Evolutionary conservation across 2,113 vertebrate genomes (phyloP).

Genomic region (Synchiropus splendidus): DNA sequence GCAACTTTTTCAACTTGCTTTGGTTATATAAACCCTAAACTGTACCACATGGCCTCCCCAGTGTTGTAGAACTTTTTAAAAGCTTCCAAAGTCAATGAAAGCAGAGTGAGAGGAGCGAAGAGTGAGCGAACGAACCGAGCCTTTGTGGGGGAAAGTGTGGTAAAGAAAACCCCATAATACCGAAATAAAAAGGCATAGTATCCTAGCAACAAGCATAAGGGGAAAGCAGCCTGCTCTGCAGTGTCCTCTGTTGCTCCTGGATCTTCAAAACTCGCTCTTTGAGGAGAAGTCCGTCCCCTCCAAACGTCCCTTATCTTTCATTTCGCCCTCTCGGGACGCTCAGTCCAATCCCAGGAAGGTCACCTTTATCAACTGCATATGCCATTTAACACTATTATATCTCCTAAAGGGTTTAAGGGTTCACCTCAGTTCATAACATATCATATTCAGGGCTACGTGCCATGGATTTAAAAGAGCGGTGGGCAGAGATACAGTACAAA

Average conservation of each 20-base stretch:
- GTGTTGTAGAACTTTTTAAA: neutral
- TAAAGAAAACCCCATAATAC: slow-evolving; percentile 39
- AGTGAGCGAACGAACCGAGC: slow-evolving; percentile 3
- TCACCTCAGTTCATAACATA: slow-evolving; percentile 27
- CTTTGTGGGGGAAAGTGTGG: slow-evolving; percentile 12
- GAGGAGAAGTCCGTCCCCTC: neutral
- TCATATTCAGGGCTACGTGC: slow-evolving; percentile 43
- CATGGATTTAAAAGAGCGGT: slow-evolving; percentile 40
- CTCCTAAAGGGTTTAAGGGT: slow-evolving; percentile 29
- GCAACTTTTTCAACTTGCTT: slow-evolving; percentile 15
- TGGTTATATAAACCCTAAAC: slow-evolving; percentile 12
- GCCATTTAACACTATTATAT: slow-evolving; percentile 8
- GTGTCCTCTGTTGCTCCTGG: slow-evolving; percentile 43
- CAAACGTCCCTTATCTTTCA: neutral
- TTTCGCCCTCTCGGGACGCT: slow-evolving; percentile 2
- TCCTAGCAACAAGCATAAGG: slow-evolving; percentile 62
- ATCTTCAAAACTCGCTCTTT: slow-evolving; percentile 18
- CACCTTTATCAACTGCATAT: slow-evolving; percentile 21
- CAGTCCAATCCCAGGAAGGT: slow-evolving; percentile 3
- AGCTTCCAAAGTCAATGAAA: too few species aligned
- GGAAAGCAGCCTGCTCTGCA: slow-evolving; percentile 39
- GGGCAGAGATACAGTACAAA: slow-evolving; percentile 32
- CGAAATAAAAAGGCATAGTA: slow-evolving; percentile 38
- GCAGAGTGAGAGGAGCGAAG: slow-evolving; percentile 7
- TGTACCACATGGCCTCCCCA: slow-evolving; percentile 10